Conservation (phyloP, 2,888 invertebrate species). For the Cheilosia pagana region DNA sequence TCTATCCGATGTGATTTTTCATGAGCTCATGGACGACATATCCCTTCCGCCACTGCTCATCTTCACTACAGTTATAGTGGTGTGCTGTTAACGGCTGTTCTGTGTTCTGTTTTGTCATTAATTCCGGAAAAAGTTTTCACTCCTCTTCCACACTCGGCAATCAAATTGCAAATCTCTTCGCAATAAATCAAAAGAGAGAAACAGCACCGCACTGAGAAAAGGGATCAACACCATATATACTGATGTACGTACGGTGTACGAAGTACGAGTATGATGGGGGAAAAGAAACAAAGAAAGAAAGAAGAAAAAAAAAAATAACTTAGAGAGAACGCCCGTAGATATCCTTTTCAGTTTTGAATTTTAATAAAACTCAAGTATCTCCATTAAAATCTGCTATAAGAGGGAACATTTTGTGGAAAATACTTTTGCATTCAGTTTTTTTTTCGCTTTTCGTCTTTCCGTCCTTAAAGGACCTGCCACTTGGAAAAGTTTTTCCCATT, state of each 20-base stretch:
- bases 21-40: conserved; percentile 23
- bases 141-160: conserved; percentile 37
- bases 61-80: too few relatives aligned
- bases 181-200: conserved; percentile 58
- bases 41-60: not conserved
- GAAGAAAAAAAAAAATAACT: conserved; percentile 8
- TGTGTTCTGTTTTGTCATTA: conserved; percentile 30
- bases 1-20: conserved; percentile 43
- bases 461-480: conserved; percentile 58
- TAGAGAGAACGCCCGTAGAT: conserved; percentile 13
- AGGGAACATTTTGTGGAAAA: conserved; percentile 73
- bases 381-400: conserved; percentile 72
- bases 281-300: conserved; percentile 55
- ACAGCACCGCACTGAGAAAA: conserved; percentile 8
- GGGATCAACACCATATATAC: conserved; percentile 15
- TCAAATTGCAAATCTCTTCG: conserved; percentile 65
- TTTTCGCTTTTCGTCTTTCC: not conserved
- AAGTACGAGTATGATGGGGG: not conserved
- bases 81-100: not conserved
- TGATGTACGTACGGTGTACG: not conserved
- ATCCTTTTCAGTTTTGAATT: conserved; percentile 72
- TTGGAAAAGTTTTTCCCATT: conserved; percentile 66
- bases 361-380: conserved; percentile 75
- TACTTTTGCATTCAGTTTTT: conserved; percentile 15
- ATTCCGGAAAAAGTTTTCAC: conserved; percentile 51